Conservation (phyloP, 2,113 vertebrate genomes). For the Embiotoca jacksoni region DNA sequence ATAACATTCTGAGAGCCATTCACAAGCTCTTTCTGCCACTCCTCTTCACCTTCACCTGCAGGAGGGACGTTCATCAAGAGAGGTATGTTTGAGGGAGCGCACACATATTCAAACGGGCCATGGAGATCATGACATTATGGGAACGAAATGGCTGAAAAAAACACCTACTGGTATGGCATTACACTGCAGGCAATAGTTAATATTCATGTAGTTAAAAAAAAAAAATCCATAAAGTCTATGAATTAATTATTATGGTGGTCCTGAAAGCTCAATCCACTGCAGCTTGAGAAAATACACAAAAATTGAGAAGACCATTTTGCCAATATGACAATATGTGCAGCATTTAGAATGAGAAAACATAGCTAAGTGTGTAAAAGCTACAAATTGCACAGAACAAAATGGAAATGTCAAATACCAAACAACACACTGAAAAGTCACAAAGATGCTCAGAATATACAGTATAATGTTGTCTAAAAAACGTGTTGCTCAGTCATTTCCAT, state of each 20-base stretch:
- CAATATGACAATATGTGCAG: neutral
- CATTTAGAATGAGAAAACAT: neutral
- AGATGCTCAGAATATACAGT: too few relatives aligned
- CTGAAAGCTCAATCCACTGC: constrained; percentile 23
- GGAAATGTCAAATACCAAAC: too few relatives aligned
- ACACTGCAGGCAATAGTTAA: constrained; percentile 17
- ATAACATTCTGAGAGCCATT: constrained; percentile 93
- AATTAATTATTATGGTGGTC: constrained; percentile 45
- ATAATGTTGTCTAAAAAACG: too few relatives aligned
- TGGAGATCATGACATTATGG: constrained; percentile 47
- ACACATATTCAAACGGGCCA: constrained; percentile 44
- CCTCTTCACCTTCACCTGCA: constrained; percentile 89
- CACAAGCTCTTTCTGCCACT: constrained; percentile 93
- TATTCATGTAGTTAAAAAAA: constrained; percentile 22
- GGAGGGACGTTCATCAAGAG: constrained; percentile 85
- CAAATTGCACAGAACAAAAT: too few relatives aligned
- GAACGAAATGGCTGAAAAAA: constrained; percentile 30
- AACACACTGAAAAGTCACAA: too few relatives aligned
- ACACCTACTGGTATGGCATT: constrained; percentile 35
- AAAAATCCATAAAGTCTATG: constrained; percentile 24
- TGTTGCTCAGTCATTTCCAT: too few relatives aligned
- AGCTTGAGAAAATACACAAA: constrained; percentile 16
- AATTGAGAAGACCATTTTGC: neutral
- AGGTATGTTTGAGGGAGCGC: constrained; percentile 58
- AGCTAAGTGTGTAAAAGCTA: neutral